These are phyloP conservation scores for Rhabdornis inornatus DNA, from an alignment of 2,113 vertebrate genomes.

Conservation along the genomic window DNA sequence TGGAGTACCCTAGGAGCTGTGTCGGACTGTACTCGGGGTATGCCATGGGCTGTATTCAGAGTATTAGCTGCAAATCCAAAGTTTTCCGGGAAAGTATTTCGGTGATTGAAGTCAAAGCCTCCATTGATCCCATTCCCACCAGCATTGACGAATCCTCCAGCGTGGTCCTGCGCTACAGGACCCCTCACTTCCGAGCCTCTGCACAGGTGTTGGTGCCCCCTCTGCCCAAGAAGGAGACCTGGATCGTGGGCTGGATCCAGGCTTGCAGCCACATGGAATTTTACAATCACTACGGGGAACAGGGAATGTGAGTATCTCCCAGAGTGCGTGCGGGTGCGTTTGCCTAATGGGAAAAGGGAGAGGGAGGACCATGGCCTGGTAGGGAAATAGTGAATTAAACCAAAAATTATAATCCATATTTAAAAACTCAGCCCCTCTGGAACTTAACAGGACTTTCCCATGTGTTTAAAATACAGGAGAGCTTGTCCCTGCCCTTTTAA, in stretches of 20 bases:
- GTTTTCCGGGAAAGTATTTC: constrained; percentile 92
- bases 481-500: not conserved
- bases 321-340: not conserved
- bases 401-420: not conserved
- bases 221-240: constrained; percentile 89
- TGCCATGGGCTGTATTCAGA: constrained; percentile 99
- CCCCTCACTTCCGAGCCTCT: constrained; percentile 92
- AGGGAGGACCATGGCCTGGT: not conserved
- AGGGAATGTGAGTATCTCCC: constrained; percentile 89
- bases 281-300: constrained; percentile 92
- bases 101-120: constrained; percentile 90
- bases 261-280: constrained; percentile 99
- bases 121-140: constrained; percentile 93
- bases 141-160: constrained; percentile 95
- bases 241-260: constrained; percentile 98
- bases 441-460: not conserved
- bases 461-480: not conserved
- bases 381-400: not conserved
- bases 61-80: constrained; percentile 94
- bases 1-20: constrained; percentile 81
- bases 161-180: constrained; percentile 95
- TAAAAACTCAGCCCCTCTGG: not conserved
- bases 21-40: constrained; percentile 73
- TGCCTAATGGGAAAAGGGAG: not conserved
- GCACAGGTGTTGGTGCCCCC: constrained; percentile 93